Evolutionary conservation across 2,797 vertebrate genomes (phyloP).

Genomic region (Falco berigora): DNA sequence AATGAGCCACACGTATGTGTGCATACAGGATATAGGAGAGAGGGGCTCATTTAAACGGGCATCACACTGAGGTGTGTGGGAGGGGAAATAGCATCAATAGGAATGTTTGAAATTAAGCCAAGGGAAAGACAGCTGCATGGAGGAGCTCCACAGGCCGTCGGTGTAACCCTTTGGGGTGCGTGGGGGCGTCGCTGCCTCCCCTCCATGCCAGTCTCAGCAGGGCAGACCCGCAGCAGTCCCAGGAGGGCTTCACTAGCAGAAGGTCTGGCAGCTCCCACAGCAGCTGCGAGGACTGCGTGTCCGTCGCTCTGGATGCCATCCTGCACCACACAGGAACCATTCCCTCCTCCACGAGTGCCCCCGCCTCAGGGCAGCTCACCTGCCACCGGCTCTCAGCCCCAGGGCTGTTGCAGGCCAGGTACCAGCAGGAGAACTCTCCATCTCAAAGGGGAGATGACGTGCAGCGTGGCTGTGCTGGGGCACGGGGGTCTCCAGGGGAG

Average conservation of each 20-base stretch:
- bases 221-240: neutral
- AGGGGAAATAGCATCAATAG: conserved; percentile 50
- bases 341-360: fast-evolving
- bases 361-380: neutral
- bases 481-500: neutral
- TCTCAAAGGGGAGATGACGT: neutral
- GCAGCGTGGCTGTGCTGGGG: fast-evolving
- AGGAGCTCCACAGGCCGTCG: neutral
- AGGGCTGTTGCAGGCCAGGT: neutral
- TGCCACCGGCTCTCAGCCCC: fast-evolving
- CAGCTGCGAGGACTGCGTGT: fast-evolving
- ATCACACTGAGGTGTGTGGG: conserved; percentile 41
- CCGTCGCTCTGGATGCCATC: fast-evolving
- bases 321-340: fast-evolving
- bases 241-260: fast-evolving
- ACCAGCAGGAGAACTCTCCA: fast-evolving
- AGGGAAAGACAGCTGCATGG: conserved; percentile 27
- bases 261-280: fast-evolving
- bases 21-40: neutral
- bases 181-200: neutral
- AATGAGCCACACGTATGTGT: fast-evolving
- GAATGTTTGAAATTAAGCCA: conserved; percentile 56
- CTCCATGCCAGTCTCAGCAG: neutral
- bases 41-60: neutral
- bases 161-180: neutral